Percentiles rank a stretch among this genome's conserved stretches.
Conservation (phyloP, 2,797 vertebrate genomes). For the Sebastes trivittatus region DNA sequence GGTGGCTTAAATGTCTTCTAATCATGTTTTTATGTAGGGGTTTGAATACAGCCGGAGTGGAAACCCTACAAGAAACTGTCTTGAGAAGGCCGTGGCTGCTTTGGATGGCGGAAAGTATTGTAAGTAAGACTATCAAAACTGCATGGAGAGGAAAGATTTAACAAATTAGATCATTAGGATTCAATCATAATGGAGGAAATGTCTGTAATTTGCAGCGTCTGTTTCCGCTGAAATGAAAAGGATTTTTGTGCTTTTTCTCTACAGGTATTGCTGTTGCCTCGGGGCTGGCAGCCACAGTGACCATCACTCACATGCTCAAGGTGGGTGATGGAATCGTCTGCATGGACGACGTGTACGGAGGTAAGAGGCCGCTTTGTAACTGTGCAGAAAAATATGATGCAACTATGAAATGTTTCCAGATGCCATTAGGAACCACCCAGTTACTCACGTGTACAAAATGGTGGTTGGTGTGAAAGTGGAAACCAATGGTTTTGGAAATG, state of each 20-base stretch:
- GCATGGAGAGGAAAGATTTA: neutral
- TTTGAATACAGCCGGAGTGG: slow-evolving; percentile 94
- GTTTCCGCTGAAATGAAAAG: neutral
- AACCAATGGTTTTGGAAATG: neutral
- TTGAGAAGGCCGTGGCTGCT: slow-evolving; percentile 90
- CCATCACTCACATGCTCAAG: slow-evolving; percentile 91
- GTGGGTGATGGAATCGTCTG: slow-evolving; percentile 88
- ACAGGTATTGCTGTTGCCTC: slow-evolving; percentile 91
- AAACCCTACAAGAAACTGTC: slow-evolving; percentile 92
- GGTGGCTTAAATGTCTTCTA: neutral
- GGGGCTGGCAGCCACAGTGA: slow-evolving; percentile 88
- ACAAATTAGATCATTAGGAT: neutral
- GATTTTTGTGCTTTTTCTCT: neutral
- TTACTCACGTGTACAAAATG: neutral
- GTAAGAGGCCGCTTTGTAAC: slow-evolving; percentile 65
- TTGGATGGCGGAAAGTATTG: slow-evolving; percentile 93
- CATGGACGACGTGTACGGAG: slow-evolving; percentile 94
- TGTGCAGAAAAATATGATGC: neutral
- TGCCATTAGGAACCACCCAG: neutral
- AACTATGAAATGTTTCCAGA: neutral
- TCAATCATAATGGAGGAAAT: neutral
- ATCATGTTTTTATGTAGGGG: slow-evolving; percentile 76
- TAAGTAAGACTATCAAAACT: slow-evolving; percentile 72
- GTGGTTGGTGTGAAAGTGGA: neutral
- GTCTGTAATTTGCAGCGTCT: neutral